Evolutionary conservation across 2,797 vertebrate genomes (phyloP).

Genomic region (Pelobates cultripes): DNA sequence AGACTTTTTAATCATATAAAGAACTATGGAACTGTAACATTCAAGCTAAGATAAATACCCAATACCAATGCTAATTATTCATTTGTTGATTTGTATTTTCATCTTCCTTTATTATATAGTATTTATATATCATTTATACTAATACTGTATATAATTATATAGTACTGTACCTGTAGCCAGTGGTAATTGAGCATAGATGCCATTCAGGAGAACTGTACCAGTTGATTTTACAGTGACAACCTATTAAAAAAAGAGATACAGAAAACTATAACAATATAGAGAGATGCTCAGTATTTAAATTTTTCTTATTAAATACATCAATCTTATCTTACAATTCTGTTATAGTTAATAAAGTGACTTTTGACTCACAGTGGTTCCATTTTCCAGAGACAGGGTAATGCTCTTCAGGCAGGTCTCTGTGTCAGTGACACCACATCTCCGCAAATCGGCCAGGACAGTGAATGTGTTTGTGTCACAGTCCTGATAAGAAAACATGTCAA

Average conservation of each 20-base stretch:
- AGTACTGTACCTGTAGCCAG: constrained; percentile 75
- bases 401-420: constrained; percentile 75
- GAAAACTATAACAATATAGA: too few relatives aligned
- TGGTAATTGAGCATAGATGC: constrained; percentile 79
- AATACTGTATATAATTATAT: too few relatives aligned
- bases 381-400: constrained; percentile 62
- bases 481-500: constrained; percentile 9
- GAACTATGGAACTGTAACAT: too few relatives aligned
- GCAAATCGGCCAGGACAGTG: constrained; percentile 72
- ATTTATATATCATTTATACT: too few relatives aligned
- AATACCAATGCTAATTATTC: too few relatives aligned
- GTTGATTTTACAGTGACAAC: constrained; percentile 75
- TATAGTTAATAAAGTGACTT: neutral
- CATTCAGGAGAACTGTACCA: constrained; percentile 81
- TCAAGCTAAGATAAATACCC: too few relatives aligned
- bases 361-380: constrained; percentile 67
- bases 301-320: neutral
- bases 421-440: constrained; percentile 71
- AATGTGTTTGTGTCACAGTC: constrained; percentile 66
- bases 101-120: too few relatives aligned
- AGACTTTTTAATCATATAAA: too few relatives aligned
- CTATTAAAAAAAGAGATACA: constrained; percentile 61
- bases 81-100: too few relatives aligned
- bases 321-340: neutral
- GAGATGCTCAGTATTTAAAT: neutral